Base-by-base conservation (phyloP, 2,113 vertebrate genomes). In the Oxygymnocypris stewartii region DNA sequence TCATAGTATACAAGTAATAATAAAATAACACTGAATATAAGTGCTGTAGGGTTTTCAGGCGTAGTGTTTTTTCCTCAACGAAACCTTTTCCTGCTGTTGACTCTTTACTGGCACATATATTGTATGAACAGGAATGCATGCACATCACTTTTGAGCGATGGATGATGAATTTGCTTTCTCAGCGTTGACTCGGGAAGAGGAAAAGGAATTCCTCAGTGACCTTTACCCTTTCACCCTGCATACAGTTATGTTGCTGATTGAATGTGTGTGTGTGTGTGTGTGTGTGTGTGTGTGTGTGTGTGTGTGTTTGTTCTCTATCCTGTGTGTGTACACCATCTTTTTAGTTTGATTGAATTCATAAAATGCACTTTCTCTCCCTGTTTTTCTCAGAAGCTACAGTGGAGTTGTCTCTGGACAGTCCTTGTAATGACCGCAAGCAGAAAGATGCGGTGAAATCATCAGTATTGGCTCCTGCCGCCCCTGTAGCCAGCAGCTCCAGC, bases 401-500 rank as follows among this genome's bases (percentile, higher is more conserved):
- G 69, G 97, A 99, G 88, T 91, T 99, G 57, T 97, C 98, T 73
- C 93, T 99, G 31, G 98, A 99, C 90, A 98, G 92, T 87, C 94
- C 96, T 0, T 94, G 90, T 7, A 96, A 92, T 73, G 95, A 95
- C 89, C 94, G 95, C 89, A 97, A 95, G 93, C 98, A 95, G 92
- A 95, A 95, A 47, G 92, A 91, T 12, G 67, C 57, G 0, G 84
- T 92, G 90, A 96, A 94, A 90, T 88, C 92, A 0, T 89, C 93
- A n/a, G 93, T 90, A 4, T 90, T 89, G 81, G 88, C 94, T 87
- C 89, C 91, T 35, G 88, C 94, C 0, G 89, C 94, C n/a, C 94
- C 95, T 4, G 85, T 91, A 85, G 88, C 94, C 65, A 91, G 91
- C 88, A 93, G 93, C 82, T 88, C 93, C 76, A 75, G 82, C 35